Percentiles rank a stretch among this genome's conserved stretches.
phyloP scores from a whole-genome alignment of 2,888 invertebrate genomes.

The Dynastes hyllus region DNA sequence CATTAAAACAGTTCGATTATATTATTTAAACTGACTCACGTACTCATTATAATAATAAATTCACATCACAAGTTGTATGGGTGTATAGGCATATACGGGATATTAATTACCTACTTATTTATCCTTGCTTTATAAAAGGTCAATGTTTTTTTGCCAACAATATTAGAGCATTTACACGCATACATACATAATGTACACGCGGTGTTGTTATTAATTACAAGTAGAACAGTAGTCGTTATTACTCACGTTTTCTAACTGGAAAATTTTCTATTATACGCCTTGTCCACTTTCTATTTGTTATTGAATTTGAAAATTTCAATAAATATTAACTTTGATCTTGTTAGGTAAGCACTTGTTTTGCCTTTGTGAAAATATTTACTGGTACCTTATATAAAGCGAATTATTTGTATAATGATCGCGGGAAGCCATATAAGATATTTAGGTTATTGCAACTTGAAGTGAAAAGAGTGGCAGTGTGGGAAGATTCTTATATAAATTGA shows the following conservation, averaged over 20 bases:
- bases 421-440: neutral
- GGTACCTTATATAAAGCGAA: too few relatives aligned
- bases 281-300: too few relatives aligned
- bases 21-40: neutral
- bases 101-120: slow-evolving; percentile 19
- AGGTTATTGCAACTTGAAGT: slow-evolving; percentile 2
- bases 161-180: neutral
- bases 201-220: neutral
- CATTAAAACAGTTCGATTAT: neutral
- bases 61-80: slow-evolving; percentile 10
- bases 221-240: too few relatives aligned
- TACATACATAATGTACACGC: neutral
- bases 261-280: neutral
- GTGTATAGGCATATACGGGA: neutral
- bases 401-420: too few relatives aligned
- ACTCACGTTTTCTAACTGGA: neutral
- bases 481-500: neutral
- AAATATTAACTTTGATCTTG: too few relatives aligned
- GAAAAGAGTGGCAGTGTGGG: neutral
- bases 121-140: slow-evolving; percentile 11
- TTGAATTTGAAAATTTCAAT: too few relatives aligned
- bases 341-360: too few relatives aligned
- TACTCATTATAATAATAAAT: slow-evolving; percentile 23
- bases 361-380: too few relatives aligned
- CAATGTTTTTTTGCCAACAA: slow-evolving; percentile 3